Conservation (phyloP, 1,140 invertebrate genomes). For the Charaxes varanes region DNA sequence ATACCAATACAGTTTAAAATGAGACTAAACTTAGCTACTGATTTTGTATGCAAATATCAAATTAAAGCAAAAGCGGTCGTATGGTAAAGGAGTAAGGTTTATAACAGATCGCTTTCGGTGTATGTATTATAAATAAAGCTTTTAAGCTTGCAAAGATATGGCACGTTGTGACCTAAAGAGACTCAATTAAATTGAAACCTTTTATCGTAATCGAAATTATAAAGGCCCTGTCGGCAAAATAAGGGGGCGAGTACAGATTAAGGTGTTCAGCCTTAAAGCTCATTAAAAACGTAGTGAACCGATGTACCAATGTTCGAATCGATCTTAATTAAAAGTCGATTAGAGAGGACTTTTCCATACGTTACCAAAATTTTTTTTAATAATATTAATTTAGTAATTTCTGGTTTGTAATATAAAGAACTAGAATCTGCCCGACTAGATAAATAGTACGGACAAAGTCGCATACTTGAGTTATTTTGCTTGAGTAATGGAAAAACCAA, state of each 20-base stretch:
- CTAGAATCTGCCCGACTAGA: too few relatives aligned
- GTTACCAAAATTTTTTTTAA: too few relatives aligned
- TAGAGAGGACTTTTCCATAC: too few relatives aligned
- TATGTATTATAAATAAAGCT: constrained; percentile 43
- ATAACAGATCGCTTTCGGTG: constrained; percentile 9
- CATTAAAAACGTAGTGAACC: constrained; percentile 6
- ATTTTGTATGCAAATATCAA: constrained; percentile 14
- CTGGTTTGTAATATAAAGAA: too few relatives aligned
- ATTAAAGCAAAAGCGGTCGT: constrained; percentile 3
- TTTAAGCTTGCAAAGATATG: constrained; percentile 41
- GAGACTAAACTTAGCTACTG: constrained; percentile 5
- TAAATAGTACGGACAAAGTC: too few relatives aligned
- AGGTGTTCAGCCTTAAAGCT: constrained; percentile 25
- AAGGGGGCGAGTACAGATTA: constrained; percentile 12
- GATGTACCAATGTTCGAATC: background rate
- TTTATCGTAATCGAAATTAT: constrained; percentile 44
- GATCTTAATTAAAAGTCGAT: constrained; percentile 4
- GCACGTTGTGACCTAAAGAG: constrained; percentile 41
- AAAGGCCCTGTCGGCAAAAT: constrained; percentile 11
- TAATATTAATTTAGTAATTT: too few relatives aligned
- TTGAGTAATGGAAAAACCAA: too few relatives aligned
- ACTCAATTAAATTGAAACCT: constrained; percentile 44
- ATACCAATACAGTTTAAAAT: constrained; percentile 24
- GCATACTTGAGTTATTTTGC: too few relatives aligned
- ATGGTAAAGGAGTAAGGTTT: constrained; percentile 11